Percentiles rank a stretch among this genome's conserved stretches.
Conservation (phyloP, 2,113 vertebrate genomes). For the Ancistrus triradiatus region DNA sequence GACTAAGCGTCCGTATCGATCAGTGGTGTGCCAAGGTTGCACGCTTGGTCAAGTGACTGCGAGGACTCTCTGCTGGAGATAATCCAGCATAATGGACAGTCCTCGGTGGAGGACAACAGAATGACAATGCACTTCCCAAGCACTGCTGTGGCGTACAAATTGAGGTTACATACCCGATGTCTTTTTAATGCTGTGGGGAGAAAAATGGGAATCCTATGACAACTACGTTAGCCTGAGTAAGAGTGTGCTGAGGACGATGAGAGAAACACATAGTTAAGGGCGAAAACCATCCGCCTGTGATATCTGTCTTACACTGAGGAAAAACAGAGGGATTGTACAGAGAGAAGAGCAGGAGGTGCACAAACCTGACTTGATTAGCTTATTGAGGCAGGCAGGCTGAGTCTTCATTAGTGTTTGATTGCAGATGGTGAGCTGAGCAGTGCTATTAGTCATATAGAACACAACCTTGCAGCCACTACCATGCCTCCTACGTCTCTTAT, state of each 20-base stretch:
- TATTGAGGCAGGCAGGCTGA: constrained; percentile 19
- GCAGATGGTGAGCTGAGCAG: constrained; percentile 26
- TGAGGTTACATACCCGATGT: neutral
- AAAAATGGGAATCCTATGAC: neutral
- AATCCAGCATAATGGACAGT: constrained; percentile 36
- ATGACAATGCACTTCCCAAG: constrained; percentile 27
- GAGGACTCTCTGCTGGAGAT: constrained; percentile 26
- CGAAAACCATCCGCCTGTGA: no score
- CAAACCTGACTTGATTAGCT: constrained; percentile 9
- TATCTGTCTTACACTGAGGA: neutral
- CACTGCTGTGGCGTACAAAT: constrained; percentile 15
- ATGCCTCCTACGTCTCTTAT: constrained; percentile 1
- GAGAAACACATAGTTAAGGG: neutral
- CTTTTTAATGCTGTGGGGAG: constrained; percentile 1
- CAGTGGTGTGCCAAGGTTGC: constrained; percentile 22
- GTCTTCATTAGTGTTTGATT: constrained; percentile 38
- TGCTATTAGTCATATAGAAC: constrained; percentile 32
- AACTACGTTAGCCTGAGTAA: neutral
- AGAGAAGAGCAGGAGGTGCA: neutral
- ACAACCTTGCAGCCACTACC: constrained; percentile 7
- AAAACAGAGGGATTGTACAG: neutral
- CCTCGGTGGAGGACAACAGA: constrained; percentile 25
- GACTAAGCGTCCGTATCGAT: neutral
- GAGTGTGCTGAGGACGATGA: neutral
- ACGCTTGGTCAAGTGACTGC: constrained; percentile 22